Conservation (phyloP, 1,140 invertebrate species). For the Thalassaphorura encarpata region DNA sequence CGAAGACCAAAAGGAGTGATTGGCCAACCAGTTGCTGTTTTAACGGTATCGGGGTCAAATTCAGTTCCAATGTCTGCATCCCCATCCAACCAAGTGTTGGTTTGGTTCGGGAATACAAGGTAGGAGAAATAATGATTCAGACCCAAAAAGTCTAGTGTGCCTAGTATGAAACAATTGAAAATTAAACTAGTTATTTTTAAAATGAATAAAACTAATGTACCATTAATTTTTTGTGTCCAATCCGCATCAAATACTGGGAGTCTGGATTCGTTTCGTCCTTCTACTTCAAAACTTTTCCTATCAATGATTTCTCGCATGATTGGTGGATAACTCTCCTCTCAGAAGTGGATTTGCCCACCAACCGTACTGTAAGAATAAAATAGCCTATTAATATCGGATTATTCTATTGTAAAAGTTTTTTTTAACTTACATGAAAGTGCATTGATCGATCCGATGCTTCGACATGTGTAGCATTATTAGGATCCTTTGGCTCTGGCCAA, state of each 20-base stretch:
- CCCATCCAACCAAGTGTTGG: no score
- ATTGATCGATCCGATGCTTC: conserved; percentile 43
- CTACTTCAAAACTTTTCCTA: conserved; percentile 43
- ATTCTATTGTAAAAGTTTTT: not conserved
- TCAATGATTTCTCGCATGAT: conserved; percentile 47
- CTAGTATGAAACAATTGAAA: conserved; percentile 24
- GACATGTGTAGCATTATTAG: conserved; percentile 41
- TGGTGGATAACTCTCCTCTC: conserved; percentile 42
- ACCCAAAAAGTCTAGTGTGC: conserved; percentile 28
- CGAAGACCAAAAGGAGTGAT: conserved; percentile 53
- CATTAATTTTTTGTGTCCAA: conserved; percentile 38
- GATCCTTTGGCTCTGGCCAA: conserved; percentile 49
- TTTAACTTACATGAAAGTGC: conserved; percentile 38
- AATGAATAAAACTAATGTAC: conserved; percentile 33
- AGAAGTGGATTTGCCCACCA: conserved; percentile 23
- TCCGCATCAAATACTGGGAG: conserved; percentile 40
- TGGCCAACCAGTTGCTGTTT: not conserved
- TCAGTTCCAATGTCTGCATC: no score
- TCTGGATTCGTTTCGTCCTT: conserved; percentile 43
- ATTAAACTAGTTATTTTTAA: not conserved
- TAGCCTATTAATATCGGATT: not conserved
- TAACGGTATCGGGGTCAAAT: no score
- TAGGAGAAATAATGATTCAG: conserved; percentile 4
- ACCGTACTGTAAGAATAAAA: conserved; percentile 8
- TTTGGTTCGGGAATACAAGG: no score